Evolutionary conservation across 1,140 invertebrate species (phyloP), one percentile per base, ranked within the genome.

Genomic region (Drosophila albomicans): DNA sequence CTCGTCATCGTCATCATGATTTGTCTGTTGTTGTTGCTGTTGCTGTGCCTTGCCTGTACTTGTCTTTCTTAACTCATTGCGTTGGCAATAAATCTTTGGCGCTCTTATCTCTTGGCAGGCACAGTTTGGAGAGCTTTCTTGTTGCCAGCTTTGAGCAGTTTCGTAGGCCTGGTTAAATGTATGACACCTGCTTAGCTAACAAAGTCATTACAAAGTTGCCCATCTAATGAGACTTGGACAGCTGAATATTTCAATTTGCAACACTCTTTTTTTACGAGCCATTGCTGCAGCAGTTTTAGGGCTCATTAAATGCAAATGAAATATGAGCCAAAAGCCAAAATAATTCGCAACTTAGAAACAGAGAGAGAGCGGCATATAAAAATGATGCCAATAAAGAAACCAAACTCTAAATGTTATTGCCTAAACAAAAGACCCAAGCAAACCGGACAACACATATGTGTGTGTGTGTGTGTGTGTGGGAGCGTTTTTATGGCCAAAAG

Each of bases 1-100:
- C 67, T 56, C 82, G 76, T 86, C 82, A 87, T 79, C 79, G 64
- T 86, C 69, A 84, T 76, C 68, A 80, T 79, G 77, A 54, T 58
- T 63, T 15, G n/a, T 38, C 5, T 16, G 8, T 11, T 32, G 52
- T 45, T 59, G 46, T 64, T 79, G 75, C 4, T 25, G 3, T 20
- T 59, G 78, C 81, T 80, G 74, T 79, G 68, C 78, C 80, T 87
- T 79, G 78, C 82, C 20, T 25, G 90, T 87, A 90, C 85, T 91
- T 91, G 90, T 91, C 90, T 90, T 91, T 91, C 90, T 91, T 91
- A 91, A 91, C 90, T 91, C 90, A 91, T 91, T 91, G 90, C 86
- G 82, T 90, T 88, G 82, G 90, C 79, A 84, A 91, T 91, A 91
- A 91, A 91, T 91, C 90, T 91, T 81, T 77, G 81, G 56, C 64